Conservation (phyloP, 1,140 invertebrate species). For the Hypsibius dujardini region DNA sequence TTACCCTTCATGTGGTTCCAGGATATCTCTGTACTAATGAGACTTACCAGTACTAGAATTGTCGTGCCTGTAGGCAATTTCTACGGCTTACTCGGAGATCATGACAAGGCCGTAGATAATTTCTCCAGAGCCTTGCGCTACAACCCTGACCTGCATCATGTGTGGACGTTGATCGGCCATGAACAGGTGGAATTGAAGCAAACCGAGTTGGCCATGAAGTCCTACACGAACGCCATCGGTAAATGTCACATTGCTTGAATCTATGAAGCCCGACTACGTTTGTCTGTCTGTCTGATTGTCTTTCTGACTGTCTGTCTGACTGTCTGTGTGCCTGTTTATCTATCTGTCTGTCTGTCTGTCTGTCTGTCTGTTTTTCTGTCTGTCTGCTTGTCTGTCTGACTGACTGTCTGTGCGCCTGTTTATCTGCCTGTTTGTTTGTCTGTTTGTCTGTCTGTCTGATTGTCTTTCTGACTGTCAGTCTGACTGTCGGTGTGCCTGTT, state of each 20-base stretch:
- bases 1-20: background rate
- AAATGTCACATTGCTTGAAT: background rate
- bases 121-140: conserved; percentile 84
- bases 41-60: background rate
- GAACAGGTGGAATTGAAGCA: conserved; percentile 99
- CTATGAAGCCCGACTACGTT: no score
- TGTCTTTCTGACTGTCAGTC: no score
- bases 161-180: conserved; percentile 96
- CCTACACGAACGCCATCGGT: conserved; percentile 38
- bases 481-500: no score
- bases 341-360: no score
- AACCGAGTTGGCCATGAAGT: conserved; percentile 65
- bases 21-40: background rate
- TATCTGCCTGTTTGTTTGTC: no score
- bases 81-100: conserved; percentile 84
- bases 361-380: no score
- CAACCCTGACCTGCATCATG: conserved; percentile 78
- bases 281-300: no score
- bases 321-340: no score
- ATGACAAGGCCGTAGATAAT: conserved; percentile 88
- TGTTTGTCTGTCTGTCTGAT: no score
- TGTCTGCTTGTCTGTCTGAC: no score
- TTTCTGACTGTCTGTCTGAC: no score
- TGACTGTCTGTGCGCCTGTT: no score
- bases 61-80: conserved; percentile 66